These are phyloP conservation scores for Pseudocheirus occidentalis DNA, from an alignment of 2,797 vertebrate genomes.

Conservation along the genomic window DNA sequence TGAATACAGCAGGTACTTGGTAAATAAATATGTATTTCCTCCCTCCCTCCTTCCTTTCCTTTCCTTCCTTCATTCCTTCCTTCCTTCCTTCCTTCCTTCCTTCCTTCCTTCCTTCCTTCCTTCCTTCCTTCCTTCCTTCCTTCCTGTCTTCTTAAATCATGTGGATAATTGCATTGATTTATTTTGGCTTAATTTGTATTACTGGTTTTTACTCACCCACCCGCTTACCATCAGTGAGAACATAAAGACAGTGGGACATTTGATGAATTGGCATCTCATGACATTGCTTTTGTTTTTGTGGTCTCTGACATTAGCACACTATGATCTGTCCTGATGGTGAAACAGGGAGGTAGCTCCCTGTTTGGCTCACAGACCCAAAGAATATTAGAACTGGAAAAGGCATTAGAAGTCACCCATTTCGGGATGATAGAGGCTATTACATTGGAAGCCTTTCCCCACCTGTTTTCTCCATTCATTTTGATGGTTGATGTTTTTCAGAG, in stretches of 20 bases:
- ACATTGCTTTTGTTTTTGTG: not conserved
- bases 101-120: too few species aligned
- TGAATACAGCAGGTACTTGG: too few species aligned
- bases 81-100: too few species aligned
- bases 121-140: too few species aligned
- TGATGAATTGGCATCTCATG: not conserved
- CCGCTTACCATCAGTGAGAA: slow-evolving; percentile 6
- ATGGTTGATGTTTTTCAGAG: not conserved
- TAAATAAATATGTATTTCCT: too few species aligned
- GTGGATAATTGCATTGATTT: not conserved
- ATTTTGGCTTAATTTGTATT: not conserved
- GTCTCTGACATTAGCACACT: not conserved
- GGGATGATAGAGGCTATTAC: not conserved
- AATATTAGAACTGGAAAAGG: not conserved
- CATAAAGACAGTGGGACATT: not conserved
- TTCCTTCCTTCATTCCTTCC: too few species aligned
- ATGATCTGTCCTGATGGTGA: not conserved
- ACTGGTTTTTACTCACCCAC: not conserved
- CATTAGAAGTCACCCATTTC: not conserved
- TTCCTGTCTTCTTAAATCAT: not conserved
- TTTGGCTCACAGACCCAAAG: not conserved
- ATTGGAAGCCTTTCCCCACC: slow-evolving; percentile 9
- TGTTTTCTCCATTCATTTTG: not conserved
- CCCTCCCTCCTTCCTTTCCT: too few species aligned
- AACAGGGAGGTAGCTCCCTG: not conserved